A percentile compares a stretch with the other conserved stretches of the same genome.
Conservation (phyloP, 2,113 vertebrate species). For the Peucedramus taeniatus region DNA sequence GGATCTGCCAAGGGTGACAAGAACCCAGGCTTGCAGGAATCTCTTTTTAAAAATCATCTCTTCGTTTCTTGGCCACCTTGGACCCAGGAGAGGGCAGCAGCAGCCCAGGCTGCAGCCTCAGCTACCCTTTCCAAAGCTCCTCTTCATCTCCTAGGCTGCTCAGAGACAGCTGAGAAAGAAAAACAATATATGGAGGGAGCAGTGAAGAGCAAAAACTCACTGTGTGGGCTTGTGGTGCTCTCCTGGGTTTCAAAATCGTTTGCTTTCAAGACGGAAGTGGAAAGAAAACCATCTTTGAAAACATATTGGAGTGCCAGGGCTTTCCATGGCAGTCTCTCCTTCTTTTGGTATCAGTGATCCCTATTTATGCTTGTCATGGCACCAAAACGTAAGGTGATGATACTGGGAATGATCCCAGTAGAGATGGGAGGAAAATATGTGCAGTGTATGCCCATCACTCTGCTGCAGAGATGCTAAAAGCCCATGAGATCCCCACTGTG, state of each 20-base stretch:
- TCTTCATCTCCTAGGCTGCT: background rate
- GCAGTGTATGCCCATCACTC: fast-evolving
- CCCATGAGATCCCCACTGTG: background rate
- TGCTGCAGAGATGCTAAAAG: background rate
- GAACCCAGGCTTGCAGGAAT: background rate
- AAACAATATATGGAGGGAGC: background rate
- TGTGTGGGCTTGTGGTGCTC: background rate
- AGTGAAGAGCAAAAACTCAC: background rate
- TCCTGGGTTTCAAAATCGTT: background rate
- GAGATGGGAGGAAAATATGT: background rate
- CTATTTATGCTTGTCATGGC: background rate
- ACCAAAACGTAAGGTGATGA: background rate
- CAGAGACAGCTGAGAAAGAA: background rate
- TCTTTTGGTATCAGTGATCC: background rate
- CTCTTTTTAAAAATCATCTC: background rate
- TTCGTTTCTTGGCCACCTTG: background rate
- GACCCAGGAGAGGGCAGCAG: constrained; percentile 66
- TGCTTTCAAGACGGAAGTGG: background rate
- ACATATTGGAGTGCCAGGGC: background rate
- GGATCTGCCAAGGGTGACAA: fast-evolving
- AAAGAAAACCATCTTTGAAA: background rate
- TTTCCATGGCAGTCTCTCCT: background rate
- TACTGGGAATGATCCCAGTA: fast-evolving
- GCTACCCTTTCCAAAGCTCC: background rate
- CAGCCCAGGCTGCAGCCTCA: constrained; percentile 10